A percentile compares a stretch with the other conserved stretches of the same genome.
These are phyloP conservation scores for Drosophila repleta DNA, from an alignment of 1,140 invertebrate species.

Conservation along the genomic window DNA sequence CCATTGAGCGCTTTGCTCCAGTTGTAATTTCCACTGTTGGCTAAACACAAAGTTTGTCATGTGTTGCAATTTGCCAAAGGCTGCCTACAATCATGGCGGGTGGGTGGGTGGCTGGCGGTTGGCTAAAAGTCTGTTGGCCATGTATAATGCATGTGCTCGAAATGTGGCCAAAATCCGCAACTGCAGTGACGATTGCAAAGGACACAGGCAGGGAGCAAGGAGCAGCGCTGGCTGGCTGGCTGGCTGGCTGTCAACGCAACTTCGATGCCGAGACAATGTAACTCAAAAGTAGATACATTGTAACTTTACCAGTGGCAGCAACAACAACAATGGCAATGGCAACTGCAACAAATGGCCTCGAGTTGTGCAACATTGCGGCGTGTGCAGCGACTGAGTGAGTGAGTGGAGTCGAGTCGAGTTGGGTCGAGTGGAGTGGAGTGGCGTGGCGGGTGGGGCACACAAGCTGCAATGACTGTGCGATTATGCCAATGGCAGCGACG, in stretches of 20 bases:
- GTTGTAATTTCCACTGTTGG: constrained; percentile 68
- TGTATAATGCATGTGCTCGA: constrained; percentile 67
- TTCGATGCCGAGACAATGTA: constrained; percentile 76
- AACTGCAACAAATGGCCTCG: constrained; percentile 17
- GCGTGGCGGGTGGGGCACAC: not conserved
- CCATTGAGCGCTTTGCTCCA: constrained; percentile 16
- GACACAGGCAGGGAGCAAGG: constrained; percentile 7
- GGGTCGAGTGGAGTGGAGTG: not conserved
- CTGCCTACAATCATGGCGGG: constrained; percentile 14
- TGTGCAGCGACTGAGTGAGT: not conserved
- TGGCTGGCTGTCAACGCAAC: constrained; percentile 71
- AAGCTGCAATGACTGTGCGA: constrained; percentile 76
- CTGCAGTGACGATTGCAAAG: constrained; percentile 45
- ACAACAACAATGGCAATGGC: constrained; percentile 11
- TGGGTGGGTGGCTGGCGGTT: not conserved
- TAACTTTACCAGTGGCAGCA: constrained; percentile 36
- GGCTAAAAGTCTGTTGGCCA: constrained; percentile 20
- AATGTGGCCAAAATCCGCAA: constrained; percentile 57
- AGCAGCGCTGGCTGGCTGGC: not conserved
- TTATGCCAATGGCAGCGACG: constrained; percentile 74
- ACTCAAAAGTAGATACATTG: constrained; percentile 74
- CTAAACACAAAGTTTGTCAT: constrained; percentile 73
- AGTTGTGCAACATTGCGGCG: constrained; percentile 54
- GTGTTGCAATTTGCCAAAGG: constrained; percentile 55
- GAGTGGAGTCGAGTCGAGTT: not conserved